Percentiles rank a stretch among this genome's conserved stretches.
Evolutionary conservation across 1,140 invertebrate species (phyloP).

Genomic region (Ceratina australensis): DNA sequence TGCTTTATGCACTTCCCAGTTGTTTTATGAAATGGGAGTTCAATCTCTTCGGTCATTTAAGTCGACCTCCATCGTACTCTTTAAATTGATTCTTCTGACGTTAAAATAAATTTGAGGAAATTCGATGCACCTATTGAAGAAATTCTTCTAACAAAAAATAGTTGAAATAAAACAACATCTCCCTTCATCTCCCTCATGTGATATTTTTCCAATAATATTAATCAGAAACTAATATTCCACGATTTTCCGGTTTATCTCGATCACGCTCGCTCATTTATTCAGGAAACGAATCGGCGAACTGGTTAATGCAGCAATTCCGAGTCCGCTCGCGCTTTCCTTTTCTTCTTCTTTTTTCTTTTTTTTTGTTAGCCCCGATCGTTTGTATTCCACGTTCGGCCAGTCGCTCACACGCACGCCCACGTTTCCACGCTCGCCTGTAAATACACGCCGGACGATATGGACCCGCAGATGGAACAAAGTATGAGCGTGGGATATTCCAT

Average conservation of each 20-base stretch:
- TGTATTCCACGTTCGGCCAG: slow-evolving; percentile 40
- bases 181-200: background rate
- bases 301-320: slow-evolving; percentile 48
- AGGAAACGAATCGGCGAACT: background rate
- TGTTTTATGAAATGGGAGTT: too few species aligned
- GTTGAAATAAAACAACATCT: background rate
- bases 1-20: background rate
- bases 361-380: slow-evolving; percentile 37
- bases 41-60: too few species aligned
- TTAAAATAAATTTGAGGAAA: too few species aligned
- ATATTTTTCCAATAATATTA: background rate
- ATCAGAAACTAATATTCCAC: background rate
- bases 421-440: background rate
- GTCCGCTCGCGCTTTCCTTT: slow-evolving; percentile 1
- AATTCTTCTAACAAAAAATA: too few species aligned
- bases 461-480: slow-evolving; percentile 54
- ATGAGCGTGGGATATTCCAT: slow-evolving; percentile 49
- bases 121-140: background rate
- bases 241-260: background rate
- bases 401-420: background rate
- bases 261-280: background rate
- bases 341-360: slow-evolving; percentile 15
- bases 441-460: slow-evolving; percentile 21
- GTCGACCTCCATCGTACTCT: too few species aligned
- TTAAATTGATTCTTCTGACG: too few species aligned